phyloP scores from a whole-genome alignment of 92 coral and sea anemone species.

The Heliopora coerulea region DNA sequence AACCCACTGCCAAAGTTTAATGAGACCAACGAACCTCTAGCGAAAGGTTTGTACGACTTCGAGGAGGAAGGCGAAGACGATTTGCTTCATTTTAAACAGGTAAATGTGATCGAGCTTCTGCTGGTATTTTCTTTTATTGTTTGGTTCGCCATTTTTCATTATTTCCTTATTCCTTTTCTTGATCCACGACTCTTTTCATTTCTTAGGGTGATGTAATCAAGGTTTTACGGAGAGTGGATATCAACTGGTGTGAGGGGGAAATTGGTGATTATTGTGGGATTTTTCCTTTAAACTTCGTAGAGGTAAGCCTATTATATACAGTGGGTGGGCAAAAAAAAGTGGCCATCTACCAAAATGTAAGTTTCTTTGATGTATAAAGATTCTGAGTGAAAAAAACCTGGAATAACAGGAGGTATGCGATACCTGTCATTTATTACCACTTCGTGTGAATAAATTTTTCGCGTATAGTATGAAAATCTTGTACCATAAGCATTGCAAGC shows the following conservation, averaged over 20 bases:
- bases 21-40: conserved; percentile 75
- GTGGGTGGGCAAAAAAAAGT: too few relatives aligned
- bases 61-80: conserved; percentile 93
- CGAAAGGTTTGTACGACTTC: conserved; percentile 94
- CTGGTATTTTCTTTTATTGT: not conserved
- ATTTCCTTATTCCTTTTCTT: not conserved
- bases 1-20: conserved; percentile 79
- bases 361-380: too few relatives aligned
- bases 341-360: too few relatives aligned
- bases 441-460: too few relatives aligned
- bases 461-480: too few relatives aligned
- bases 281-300: conserved; percentile 92
- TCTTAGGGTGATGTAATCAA: conserved; percentile 78
- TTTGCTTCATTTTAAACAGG: conserved; percentile 86
- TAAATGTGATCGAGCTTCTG: not conserved
- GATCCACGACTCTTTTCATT: not conserved
- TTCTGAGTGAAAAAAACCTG: too few relatives aligned
- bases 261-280: conserved; percentile 76
- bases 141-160: not conserved
- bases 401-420: too few relatives aligned
- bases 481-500: too few relatives aligned
- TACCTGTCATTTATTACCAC: too few relatives aligned
- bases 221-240: conserved; percentile 82
- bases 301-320: too few relatives aligned
- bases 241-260: conserved; percentile 97